Percentiles rank a stretch among this genome's conserved stretches.
phyloP scores from a whole-genome alignment of 2,113 vertebrate genomes.

The Lasiurus borealis region DNA sequence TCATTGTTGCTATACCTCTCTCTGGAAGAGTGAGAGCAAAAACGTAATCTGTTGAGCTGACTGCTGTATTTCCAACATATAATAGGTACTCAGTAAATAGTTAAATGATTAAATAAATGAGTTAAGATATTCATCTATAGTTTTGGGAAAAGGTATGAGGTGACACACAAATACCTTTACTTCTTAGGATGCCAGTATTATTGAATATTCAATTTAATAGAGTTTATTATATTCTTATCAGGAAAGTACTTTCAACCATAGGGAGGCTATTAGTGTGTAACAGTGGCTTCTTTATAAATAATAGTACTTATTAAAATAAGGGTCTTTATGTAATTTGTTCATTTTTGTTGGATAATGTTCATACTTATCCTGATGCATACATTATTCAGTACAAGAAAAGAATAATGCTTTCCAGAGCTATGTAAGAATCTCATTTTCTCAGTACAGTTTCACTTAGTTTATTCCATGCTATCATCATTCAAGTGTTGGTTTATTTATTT shows the following conservation, averaged over 20 bases:
- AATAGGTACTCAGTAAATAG: neutral
- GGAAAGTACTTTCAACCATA: neutral
- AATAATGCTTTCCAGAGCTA: neutral
- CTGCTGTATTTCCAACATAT: neutral
- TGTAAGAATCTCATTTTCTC: neutral
- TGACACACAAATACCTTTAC: neutral
- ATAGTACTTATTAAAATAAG: constrained; percentile 31
- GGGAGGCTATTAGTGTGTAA: neutral
- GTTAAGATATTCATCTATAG: neutral
- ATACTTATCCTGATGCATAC: neutral
- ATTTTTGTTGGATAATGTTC: constrained; percentile 41
- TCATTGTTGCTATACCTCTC: neutral
- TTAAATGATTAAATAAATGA: neutral
- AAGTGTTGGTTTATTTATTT: neutral
- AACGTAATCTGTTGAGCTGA: neutral
- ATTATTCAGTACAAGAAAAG: neutral
- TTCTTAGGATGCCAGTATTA: neutral
- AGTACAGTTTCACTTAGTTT: neutral
- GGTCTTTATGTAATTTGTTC: neutral
- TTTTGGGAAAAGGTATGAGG: too few relatives aligned
- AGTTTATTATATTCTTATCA: neutral
- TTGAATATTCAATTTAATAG: constrained; percentile 26
- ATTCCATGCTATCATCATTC: neutral
- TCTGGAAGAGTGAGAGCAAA: neutral
- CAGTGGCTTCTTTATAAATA: neutral